Base-by-base conservation (phyloP, 2,888 invertebrate species). In the Drosophila mettleri region DNA sequence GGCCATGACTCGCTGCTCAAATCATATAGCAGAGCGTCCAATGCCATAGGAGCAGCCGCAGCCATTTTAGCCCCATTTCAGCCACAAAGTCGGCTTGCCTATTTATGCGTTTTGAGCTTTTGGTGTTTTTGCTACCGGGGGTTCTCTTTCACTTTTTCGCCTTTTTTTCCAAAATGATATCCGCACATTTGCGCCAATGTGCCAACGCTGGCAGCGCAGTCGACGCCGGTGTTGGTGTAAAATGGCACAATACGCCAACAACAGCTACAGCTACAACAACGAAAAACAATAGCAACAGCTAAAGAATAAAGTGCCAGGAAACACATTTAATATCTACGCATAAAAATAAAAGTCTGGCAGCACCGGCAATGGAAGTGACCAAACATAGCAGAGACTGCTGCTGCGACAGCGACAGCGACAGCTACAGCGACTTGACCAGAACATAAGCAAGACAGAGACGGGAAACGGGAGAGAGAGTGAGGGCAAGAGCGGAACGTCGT, bases 281-380 rank as follows among this genome's bases (percentile, higher is more conserved):
- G 61, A 29, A 46, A 62, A 60, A 24, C 60, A 43, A 67, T 34
- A 76, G 49, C 68, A 63, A 61, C 71, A 69, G 67, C 81, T 58
- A 74, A 68, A 62, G 77, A 82, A 88, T 84, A 86, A 86, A 85
- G 89, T 88, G 85, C 85, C 84, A 88, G 87, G 89, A 89, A 88
- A 88, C 88, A 86, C 89, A 89, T 88, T 87, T 87, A 89, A 89
- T 89, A 88, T 89, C 88, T 86, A 79, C 79, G 85, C 77, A 83
- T 83, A 75, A 74, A 74, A 79, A 80, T 83, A 74, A 74, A 74
- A 74, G 69, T 78, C 80, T 75, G 72, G 80, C 77, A 78, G 75
- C 74, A 73, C 77, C 77, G 78, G 77, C 85, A 73, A 70, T 85
- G 82, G 80, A 78, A 87, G 82, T 87, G 82, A 81, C 82, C 82